A percentile compares a stretch with the other conserved stretches of the same genome.
Evolutionary conservation across 2,797 vertebrate species (phyloP).

Genomic region (Cossypha dichroa): DNA sequence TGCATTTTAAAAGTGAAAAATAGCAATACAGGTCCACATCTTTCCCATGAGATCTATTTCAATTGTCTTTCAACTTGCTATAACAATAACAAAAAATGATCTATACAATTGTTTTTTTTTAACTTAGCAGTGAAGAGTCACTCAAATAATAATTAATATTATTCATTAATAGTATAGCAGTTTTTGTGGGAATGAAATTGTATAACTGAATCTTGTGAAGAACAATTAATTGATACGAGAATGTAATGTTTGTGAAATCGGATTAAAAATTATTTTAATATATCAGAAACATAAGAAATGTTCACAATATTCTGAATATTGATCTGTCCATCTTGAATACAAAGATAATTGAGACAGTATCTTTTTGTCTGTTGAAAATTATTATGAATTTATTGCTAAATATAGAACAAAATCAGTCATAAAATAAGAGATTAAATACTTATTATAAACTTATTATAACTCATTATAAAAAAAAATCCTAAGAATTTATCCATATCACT

Average conservation of each 20-base stretch:
- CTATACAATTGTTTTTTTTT: rapidly evolving
- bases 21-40: neutral
- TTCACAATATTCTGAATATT: neutral
- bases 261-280: neutral
- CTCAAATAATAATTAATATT: neutral
- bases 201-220: neutral
- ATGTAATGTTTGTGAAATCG: neutral
- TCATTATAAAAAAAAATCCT: neutral
- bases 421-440: neutral
- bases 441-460: too few relatives aligned
- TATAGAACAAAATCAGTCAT: neutral
- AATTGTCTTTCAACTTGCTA: neutral
- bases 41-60: neutral
- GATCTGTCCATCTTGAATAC: neutral
- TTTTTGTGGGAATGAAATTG: neutral
- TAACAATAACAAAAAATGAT: neutral
- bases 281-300: neutral
- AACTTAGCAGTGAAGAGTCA: neutral
- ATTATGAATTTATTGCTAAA: neutral
- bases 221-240: neutral
- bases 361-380: neutral
- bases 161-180: neutral
- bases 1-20: neutral
- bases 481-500: neutral
- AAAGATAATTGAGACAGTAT: neutral